phyloP scores from a whole-genome alignment of 2,888 invertebrate species.

The Agonopterix alstromeriana region DNA sequence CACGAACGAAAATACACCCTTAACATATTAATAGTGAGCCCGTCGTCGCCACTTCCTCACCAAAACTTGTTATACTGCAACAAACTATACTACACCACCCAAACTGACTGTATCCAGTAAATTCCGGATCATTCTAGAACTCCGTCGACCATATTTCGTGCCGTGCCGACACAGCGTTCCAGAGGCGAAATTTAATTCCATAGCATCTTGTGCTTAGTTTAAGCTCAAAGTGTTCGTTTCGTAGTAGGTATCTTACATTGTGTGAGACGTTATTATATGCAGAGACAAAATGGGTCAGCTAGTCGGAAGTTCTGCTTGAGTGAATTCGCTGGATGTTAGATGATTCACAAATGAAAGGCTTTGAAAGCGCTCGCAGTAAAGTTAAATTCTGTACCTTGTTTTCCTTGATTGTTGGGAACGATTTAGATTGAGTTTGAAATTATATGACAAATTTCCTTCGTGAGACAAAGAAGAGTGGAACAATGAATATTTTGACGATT shows the following conservation, averaged over 20 bases:
- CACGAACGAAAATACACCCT: too few relatives aligned
- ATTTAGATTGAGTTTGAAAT: too few relatives aligned
- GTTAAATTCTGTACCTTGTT: too few relatives aligned
- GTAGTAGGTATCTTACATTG: conserved; percentile 11
- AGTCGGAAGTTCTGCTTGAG: conserved; percentile 1
- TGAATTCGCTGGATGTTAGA: conserved; percentile 1
- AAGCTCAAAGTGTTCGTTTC: conserved; percentile 28
- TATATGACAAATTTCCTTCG: too few relatives aligned
- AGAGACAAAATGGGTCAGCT: conserved; percentile 19
- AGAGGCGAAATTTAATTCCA: conserved; percentile 49
- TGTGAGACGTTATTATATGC: conserved; percentile 7
- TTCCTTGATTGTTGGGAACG: too few relatives aligned
- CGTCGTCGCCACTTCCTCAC: too few relatives aligned
- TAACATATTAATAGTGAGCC: too few relatives aligned
- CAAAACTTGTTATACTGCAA: too few relatives aligned
- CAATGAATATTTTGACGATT: too few relatives aligned
- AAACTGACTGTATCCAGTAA: conserved; percentile 30
- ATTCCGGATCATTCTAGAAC: conserved; percentile 23
- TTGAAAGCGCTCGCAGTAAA: background rate
- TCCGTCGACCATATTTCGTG: conserved; percentile 35
- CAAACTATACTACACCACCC: conserved; percentile 2
- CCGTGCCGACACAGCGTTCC: conserved; percentile 31
- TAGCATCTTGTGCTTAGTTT: conserved; percentile 38
- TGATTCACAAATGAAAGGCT: background rate
- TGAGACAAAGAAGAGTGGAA: too few relatives aligned